Conservation (phyloP, 2,888 invertebrate species). For the Malacosoma neustria region DNA sequence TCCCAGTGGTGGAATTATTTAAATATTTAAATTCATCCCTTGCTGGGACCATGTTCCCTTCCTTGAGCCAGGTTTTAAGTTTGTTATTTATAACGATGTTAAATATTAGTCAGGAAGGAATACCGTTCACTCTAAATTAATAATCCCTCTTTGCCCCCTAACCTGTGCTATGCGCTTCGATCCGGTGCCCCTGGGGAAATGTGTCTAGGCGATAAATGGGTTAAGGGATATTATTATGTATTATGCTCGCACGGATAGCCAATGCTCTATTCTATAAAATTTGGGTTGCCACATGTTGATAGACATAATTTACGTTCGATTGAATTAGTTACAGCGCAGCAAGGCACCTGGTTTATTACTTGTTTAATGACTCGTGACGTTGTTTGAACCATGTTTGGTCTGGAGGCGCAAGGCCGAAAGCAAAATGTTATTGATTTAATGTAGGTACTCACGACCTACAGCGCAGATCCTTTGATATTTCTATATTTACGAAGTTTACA, state of each 20-base stretch:
- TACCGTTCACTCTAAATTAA: too few relatives aligned
- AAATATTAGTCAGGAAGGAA: too few relatives aligned
- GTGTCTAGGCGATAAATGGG: constrained; percentile 44
- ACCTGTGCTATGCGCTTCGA: constrained; percentile 6
- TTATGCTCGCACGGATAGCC: constrained; percentile 16
- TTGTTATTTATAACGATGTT: too few relatives aligned
- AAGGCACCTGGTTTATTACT: neutral
- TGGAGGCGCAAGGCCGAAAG: neutral
- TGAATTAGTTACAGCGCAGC: neutral
- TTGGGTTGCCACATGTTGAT: constrained; percentile 7
- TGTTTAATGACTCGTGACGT: neutral
- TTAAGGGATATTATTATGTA: constrained; percentile 27
- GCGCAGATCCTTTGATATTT: too few relatives aligned
- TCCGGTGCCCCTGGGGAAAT: constrained; percentile 22
- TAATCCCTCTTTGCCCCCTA: neutral
- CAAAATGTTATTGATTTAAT: neutral
- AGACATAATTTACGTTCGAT: neutral
- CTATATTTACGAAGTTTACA: too few relatives aligned
- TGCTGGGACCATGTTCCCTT: too few relatives aligned
- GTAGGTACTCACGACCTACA: too few relatives aligned
- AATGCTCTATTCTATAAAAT: constrained; percentile 24
- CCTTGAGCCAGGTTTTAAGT: too few relatives aligned
- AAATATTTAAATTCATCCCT: too few relatives aligned
- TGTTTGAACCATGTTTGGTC: too few relatives aligned
- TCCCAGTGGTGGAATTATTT: too few relatives aligned